Evolutionary conservation across 2,888 invertebrate species (phyloP), one percentile per base, ranked within the genome.

Genomic region (Coleophora flavipennella): DNA sequence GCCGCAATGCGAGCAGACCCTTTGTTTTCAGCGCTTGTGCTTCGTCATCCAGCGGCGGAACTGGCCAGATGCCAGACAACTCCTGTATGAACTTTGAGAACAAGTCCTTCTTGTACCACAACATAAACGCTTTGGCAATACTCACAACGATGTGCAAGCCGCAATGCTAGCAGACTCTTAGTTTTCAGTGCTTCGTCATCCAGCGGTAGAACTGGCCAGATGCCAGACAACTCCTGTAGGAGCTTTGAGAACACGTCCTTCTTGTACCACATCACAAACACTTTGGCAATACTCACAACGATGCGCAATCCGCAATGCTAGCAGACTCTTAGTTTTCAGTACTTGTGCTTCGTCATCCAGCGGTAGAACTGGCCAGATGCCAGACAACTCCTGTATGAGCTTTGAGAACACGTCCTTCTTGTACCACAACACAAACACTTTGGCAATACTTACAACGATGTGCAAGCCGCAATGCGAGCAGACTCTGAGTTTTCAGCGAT

Each of bases 331-430:
- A 25, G 60, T 52, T 50, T 83, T 83, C 36, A 78, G 69, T 25
- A 33, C 39, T 39, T 63, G 62, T 2, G 67, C 65, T 34, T 71
- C 70, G 13, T 65, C 55, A 31, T 67, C 65, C 2, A 75, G 51
- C n/a, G 79, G 76, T 13, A 74, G 60, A 55, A 72, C 61, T 0
- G 83, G 83, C 83, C 83, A 83, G 40, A 83, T 81, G 13, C 61
- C 72, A 11, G 70, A 62, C 25, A 83, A 57, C 40, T 83, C 80
- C 7, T 57, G 44, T 27, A 81, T 50, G 10, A 80, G 63, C 46
- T 71, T 55, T 10, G 54, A 56, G 41, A 80, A 83, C 3, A 76
- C 65, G 38, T 73, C 65, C 46, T 67, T 72, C 50, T 81, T 81
- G 46, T 75, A 79, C 80, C 79, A 80, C 20, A 83, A 50, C 2